phyloP scores from a whole-genome alignment of 2,888 invertebrate genomes.

The Amphipoea lucens region DNA sequence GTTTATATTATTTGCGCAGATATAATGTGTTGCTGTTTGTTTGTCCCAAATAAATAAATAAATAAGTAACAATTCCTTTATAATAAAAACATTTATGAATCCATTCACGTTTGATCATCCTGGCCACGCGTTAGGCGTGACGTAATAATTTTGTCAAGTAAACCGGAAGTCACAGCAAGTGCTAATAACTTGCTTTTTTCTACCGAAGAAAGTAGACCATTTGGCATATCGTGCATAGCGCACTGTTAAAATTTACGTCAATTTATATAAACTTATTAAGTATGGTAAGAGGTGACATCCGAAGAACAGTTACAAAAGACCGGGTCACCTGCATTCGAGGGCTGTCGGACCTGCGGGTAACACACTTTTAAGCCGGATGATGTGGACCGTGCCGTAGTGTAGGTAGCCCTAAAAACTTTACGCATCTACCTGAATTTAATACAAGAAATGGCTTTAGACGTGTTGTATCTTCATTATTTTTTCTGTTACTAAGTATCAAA shows the following conservation, averaged over 20 bases:
- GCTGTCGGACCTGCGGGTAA: constrained; percentile 76
- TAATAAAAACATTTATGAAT: constrained; percentile 14
- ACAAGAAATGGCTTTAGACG: background rate
- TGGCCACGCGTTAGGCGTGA: constrained; percentile 53
- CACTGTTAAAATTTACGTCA: constrained; percentile 80
- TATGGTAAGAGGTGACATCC: constrained; percentile 82
- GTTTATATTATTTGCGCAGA: no score
- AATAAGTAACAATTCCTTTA: constrained; percentile 30
- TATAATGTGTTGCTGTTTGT: no score
- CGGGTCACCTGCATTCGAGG: constrained; percentile 85
- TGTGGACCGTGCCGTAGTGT: constrained; percentile 30
- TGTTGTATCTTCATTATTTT: background rate
- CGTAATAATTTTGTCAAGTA: constrained; percentile 64
- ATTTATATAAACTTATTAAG: constrained; percentile 85
- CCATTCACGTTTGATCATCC: constrained; percentile 21
- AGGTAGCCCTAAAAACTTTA: constrained; percentile 32
- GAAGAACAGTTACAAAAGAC: constrained; percentile 87
- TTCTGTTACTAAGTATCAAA: background rate
- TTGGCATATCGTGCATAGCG: constrained; percentile 72
- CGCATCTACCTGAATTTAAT: background rate
- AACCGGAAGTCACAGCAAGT: constrained; percentile 69
- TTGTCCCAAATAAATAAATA: no score
- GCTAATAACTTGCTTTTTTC: constrained; percentile 73
- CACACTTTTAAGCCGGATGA: constrained; percentile 81
- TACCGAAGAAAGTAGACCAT: constrained; percentile 83